Evolutionary conservation across 2,888 invertebrate species (phyloP).

Genomic region (Lysandra coridon): DNA sequence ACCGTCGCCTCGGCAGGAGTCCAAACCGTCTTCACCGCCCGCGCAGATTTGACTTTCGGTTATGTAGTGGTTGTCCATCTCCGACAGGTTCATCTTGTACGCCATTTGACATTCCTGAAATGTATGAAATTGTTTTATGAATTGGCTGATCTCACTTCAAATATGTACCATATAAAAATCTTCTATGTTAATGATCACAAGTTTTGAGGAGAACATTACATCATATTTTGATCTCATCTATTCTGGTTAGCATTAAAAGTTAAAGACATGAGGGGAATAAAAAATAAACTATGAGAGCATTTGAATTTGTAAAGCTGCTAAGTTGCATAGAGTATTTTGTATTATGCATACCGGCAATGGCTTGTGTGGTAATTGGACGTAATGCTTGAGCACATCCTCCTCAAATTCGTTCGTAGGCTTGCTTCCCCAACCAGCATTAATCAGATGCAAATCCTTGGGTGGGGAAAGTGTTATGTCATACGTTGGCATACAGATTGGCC

Average conservation of each 20-base stretch:
- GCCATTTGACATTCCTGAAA: conserved; percentile 41
- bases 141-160: neutral
- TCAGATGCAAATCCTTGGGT: conserved; percentile 44
- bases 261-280: neutral
- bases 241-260: neutral
- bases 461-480: conserved; percentile 43
- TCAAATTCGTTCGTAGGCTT: conserved; percentile 48
- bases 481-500: conserved; percentile 52
- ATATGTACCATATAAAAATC: neutral
- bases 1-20: conserved; percentile 85
- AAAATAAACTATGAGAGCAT: no score
- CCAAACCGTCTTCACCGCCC: conserved; percentile 75
- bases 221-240: neutral
- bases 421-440: conserved; percentile 72
- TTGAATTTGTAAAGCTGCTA: no score
- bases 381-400: conserved; percentile 50
- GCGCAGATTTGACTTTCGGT: conserved; percentile 48
- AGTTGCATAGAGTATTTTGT: neutral
- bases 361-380: conserved; percentile 45
- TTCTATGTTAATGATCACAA: conserved; percentile 10
- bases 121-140: neutral
- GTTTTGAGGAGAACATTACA: neutral
- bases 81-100: conserved; percentile 35
- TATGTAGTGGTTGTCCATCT: conserved; percentile 37
- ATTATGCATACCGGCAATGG: conserved; percentile 37